Base-by-base conservation (phyloP, 2,888 invertebrate genomes). In the Petrolisthes cinctipes region DNA sequence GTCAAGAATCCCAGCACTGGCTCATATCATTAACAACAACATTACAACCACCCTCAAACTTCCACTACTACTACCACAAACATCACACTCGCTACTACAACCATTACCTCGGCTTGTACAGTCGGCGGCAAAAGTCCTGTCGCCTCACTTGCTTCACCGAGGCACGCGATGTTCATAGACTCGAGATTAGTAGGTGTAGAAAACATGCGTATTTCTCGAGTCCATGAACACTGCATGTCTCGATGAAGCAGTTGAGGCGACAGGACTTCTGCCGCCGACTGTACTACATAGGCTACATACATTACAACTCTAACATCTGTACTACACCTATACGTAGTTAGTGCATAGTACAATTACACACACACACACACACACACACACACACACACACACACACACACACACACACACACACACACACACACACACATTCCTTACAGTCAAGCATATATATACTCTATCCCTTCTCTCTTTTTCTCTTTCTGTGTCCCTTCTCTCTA, bases 301-400 rank as follows among this genome's bases (percentile, higher is more conserved):
- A 37, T 37, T 37, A 37, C 37, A 37, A 37, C 37, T 37, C 68
- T 14, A n/a, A 68, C 5, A 5, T 68, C 14, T 68, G 68, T 9
- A 5, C 6, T 68, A 68, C 68, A 20, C 20, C 9, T n/a, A n/a
- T n/a, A n/a, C 4, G 9, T n/a, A 17, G 20, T 11, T 4, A 20
- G 9, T 68, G 37, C 17, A 75, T 61, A 61, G 61, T 61, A 14
- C 61, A 23, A 7, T 9, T 7, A 11, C 7, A 61, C 61, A 61
- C 61, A 61, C 61, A 61, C 61, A 57, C 80, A 54, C 54, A 80
- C 54, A 80, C 57, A 57, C 57, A n/a, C 56, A 20, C 75, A 75
- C 75, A 57, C 80, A 54, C 54, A 80, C 54, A 80, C 57, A 57
- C 57, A n/a, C 56, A 20, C 75, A 75, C 7, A 61, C 61, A 61